Percentiles rank a stretch among this genome's conserved stretches.
Evolutionary conservation across 2,888 invertebrate genomes (phyloP).

Genomic region (Yponomeuta sedellus): DNA sequence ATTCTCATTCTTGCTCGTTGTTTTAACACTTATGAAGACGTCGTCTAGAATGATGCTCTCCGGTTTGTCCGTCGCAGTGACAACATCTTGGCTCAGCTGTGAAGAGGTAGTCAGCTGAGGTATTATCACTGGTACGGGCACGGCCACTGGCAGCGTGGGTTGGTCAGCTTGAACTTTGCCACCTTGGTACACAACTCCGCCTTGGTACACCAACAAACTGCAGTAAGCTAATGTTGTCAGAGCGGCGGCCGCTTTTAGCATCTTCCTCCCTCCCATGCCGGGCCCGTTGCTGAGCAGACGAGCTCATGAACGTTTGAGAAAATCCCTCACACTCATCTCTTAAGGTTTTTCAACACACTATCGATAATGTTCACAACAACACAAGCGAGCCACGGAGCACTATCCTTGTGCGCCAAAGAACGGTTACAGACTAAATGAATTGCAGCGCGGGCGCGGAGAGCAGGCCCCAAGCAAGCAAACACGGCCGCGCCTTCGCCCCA

Average conservation of each 20-base stretch:
- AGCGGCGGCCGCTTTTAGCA: slow-evolving; percentile 69
- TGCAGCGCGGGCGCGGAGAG: slow-evolving; percentile 64
- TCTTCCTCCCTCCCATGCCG: slow-evolving; percentile 66
- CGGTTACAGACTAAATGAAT: slow-evolving; percentile 76
- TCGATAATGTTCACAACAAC: slow-evolving; percentile 33
- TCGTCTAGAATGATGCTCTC: slow-evolving; percentile 85
- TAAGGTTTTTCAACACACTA: slow-evolving; percentile 55
- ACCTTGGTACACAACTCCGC: slow-evolving; percentile 42
- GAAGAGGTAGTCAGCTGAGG: slow-evolving; percentile 25
- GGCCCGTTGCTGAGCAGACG: slow-evolving; percentile 57
- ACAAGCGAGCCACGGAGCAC: slow-evolving; percentile 35
- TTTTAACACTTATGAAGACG: slow-evolving; percentile 97
- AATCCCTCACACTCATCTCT: slow-evolving; percentile 67
- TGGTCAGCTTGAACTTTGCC: slow-evolving; percentile 17
- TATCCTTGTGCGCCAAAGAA: slow-evolving; percentile 42
- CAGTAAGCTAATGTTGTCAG: slow-evolving; percentile 76
- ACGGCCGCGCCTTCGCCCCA: slow-evolving; percentile 68
- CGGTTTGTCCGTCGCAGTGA: slow-evolving; percentile 20
- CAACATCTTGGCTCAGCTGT: neutral
- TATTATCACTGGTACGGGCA: slow-evolving; percentile 38
- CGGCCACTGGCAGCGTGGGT: slow-evolving; percentile 61
- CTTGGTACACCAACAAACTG: slow-evolving; percentile 78
- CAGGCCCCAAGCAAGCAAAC: slow-evolving; percentile 49
- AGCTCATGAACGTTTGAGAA: slow-evolving; percentile 36
- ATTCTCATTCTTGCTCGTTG: slow-evolving; percentile 91